Evolutionary conservation across 1,140 invertebrate genomes (phyloP), one percentile per base, ranked within the genome.

Genomic region (Eumeta japonica): DNA sequence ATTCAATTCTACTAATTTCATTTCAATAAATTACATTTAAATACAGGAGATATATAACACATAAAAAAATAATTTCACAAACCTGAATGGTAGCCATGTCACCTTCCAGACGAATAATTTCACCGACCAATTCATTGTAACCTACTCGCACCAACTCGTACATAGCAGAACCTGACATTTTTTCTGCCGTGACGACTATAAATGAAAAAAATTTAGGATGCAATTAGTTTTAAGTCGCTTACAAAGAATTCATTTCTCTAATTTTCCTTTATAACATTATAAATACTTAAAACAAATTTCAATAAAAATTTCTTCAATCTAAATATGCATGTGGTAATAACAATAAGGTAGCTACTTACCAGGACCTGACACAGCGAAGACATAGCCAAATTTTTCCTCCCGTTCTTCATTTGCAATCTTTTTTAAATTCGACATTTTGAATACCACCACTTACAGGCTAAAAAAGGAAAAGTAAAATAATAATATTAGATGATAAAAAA

Each of bases 151-250:
- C 97, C 77, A 99, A 74, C 76, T 99, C 97, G 84, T 99, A 99
- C 96, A 99, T 99, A 82, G 97, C 97, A 9, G 97, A 92, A 45
- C 97, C 97, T 44, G 94, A 88, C 97, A 99, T 99, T 62, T 92
- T 91, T 74, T 98, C 94, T 39, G 97, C 97, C 11, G 94, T 98
- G 19, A 99, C 97, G 56, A 99, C 97, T 97, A 66, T 48, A 43
- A 35, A 39, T 35, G 38, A 35, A 47, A 39, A 48, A 10, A 37
- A 35, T 13, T 37, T 17, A 42, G 12, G 10, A 33, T n/a, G 3
- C 14, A 34, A 31, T 9, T 34, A 13, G 13, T 30, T n/a, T 24
- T 24, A n/a, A n/a, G 7, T 24, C 20, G 20, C n/a, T 24, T 24
- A n/a, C 7, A n/a, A n/a, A 7, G 20, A 24, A 24, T 24, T 24